These are phyloP conservation scores for Sporophila hypoxantha DNA, from an alignment of 2,113 vertebrate genomes.

Conservation along the genomic window DNA sequence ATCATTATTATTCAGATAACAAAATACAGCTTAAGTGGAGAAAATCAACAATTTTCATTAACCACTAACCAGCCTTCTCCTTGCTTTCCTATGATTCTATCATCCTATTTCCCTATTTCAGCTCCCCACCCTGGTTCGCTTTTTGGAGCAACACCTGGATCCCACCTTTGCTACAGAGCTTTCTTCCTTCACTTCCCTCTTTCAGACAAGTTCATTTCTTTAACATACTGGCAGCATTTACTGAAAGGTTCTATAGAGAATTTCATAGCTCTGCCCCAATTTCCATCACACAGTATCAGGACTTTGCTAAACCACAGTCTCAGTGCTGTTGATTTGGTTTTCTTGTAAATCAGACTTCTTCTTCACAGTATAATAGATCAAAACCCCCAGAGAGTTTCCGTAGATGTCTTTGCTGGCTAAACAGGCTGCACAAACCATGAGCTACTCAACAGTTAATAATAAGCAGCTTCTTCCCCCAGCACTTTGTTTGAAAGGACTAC, in stretches of 20 bases:
- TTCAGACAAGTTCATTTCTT: background rate
- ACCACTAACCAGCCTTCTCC: background rate
- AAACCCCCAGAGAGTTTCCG: background rate
- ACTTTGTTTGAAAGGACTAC: constrained; percentile 41
- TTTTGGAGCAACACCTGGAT: background rate
- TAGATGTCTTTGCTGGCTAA: background rate
- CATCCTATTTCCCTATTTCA: background rate
- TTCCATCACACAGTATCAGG: background rate
- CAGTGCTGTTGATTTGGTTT: background rate
- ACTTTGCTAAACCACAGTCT: background rate
- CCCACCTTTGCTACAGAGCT: background rate
- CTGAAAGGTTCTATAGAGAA: background rate
- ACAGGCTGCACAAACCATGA: background rate
- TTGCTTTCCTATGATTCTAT: background rate
- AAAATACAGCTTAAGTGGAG: background rate
- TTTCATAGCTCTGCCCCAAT: background rate
- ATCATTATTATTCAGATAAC: background rate
- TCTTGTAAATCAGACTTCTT: background rate
- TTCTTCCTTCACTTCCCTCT: background rate
- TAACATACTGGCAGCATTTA: background rate
- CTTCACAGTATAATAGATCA: background rate
- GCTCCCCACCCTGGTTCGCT: background rate
- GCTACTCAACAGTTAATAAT: constrained; percentile 44
- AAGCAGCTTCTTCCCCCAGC: constrained; percentile 8
- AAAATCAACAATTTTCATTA: background rate